Evolutionary conservation across 2,113 vertebrate genomes (phyloP).

Genomic region (Myotis brandtii): DNA sequence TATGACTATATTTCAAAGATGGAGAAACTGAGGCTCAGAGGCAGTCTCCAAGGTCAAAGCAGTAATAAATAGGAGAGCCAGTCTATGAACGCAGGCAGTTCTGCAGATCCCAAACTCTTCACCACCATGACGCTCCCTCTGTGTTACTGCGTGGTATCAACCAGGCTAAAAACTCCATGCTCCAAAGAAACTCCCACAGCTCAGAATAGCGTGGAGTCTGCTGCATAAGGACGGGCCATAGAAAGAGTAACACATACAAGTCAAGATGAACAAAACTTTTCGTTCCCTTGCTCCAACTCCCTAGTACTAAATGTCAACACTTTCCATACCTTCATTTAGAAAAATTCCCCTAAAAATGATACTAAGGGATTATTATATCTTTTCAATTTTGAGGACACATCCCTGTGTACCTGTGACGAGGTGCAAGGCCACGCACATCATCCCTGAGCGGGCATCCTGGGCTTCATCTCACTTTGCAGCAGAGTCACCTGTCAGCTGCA

Average conservation of each 20-base stretch:
- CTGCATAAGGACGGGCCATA: not conserved
- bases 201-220: not conserved
- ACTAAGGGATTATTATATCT: not conserved
- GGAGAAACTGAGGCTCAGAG: not conserved
- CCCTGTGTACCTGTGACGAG: fast-evolving
- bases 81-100: too few relatives aligned
- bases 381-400: not conserved
- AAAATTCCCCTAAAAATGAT: not conserved
- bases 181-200: fast-evolving
- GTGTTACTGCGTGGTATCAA: too few relatives aligned
- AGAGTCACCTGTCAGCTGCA: not conserved
- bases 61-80: not conserved
- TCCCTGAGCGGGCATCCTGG: not conserved
- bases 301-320: not conserved
- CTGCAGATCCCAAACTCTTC: not conserved
- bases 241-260: too few relatives aligned
- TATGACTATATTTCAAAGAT: not conserved
- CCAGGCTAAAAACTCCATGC: not conserved
- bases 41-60: not conserved
- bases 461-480: not conserved
- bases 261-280: not conserved
- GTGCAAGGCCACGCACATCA: fast-evolving
- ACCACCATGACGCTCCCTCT: not conserved
- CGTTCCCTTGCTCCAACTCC: not conserved
- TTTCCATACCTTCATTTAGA: not conserved